Evolutionary conservation across 1,140 invertebrate genomes (phyloP).

Genomic region (Babylonia areolata): DNA sequence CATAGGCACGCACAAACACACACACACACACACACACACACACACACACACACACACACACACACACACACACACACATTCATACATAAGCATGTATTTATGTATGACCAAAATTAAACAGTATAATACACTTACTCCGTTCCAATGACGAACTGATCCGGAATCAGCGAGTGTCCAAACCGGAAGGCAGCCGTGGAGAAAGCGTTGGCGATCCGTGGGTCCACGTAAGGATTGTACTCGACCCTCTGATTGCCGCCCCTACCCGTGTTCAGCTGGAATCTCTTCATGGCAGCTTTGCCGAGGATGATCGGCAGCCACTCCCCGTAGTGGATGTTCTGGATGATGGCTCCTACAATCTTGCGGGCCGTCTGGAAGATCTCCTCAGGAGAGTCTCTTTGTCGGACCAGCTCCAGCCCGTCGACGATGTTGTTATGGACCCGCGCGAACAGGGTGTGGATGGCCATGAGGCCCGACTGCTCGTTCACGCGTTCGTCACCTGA

Average conservation of each 20-base stretch:
- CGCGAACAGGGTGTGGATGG: constrained; percentile 98
- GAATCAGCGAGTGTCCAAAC: constrained; percentile 45
- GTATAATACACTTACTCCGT: neutral
- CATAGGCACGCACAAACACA: no score
- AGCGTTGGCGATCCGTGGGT: constrained; percentile 44
- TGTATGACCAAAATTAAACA: neutral
- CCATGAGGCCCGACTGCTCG: constrained; percentile 80
- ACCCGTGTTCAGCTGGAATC: constrained; percentile 10
- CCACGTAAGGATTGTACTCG: neutral
- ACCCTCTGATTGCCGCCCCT: no score
- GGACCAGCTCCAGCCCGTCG: constrained; percentile 83
- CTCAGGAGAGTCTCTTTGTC: constrained; percentile 92
- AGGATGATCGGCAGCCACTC: constrained; percentile 78
- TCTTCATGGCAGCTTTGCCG: neutral
- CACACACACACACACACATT: no score
- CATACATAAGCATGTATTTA: no score
- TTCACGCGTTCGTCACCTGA: constrained; percentile 80
- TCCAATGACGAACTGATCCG: constrained; percentile 9
- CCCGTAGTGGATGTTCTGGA: constrained; percentile 95
- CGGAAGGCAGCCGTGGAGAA: constrained; percentile 45
- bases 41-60: no score
- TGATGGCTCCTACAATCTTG: constrained; percentile 95
- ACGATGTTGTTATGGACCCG: constrained; percentile 96
- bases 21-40: no score
- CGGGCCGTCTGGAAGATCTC: constrained; percentile 87